phyloP scores from a whole-genome alignment of 2,113 vertebrate species.

The Australoheros scitulus region DNA sequence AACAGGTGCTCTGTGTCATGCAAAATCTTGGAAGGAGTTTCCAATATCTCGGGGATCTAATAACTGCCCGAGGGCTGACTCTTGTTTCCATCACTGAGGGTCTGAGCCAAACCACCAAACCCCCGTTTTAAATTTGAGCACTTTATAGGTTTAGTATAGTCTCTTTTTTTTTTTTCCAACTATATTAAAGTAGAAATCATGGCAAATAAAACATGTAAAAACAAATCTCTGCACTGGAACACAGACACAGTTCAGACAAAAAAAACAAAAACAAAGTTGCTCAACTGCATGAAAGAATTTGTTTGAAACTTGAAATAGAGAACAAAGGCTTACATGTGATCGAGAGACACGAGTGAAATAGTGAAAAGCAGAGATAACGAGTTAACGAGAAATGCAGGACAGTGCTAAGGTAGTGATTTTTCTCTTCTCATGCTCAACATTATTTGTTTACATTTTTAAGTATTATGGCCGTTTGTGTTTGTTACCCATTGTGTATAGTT shows the following conservation, averaged over 20 bases:
- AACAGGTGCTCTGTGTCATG: conserved; percentile 49
- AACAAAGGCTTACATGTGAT: conserved; percentile 9
- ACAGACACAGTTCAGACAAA: conserved; percentile 1
- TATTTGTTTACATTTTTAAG: conserved; percentile 84
- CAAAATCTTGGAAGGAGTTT: conserved; percentile 27
- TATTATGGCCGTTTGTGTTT: conserved; percentile 81
- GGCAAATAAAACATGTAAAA: conserved; percentile 4
- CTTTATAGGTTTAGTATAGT: conserved; percentile 55
- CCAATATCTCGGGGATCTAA: conserved; percentile 27
- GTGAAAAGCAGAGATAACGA: conserved; percentile 19
- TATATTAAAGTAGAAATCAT: conserved; percentile 7
- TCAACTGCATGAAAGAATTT: conserved; percentile 14
- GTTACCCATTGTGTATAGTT: conserved; percentile 76
- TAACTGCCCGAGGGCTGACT: neutral
- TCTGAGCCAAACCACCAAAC: neutral
- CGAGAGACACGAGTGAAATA: conserved; percentile 5
- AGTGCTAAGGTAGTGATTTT: conserved; percentile 78
- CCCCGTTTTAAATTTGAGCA: conserved; percentile 49
- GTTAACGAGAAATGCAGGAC: conserved; percentile 6
- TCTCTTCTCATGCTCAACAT: conserved; percentile 76
- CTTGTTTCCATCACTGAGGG: neutral
- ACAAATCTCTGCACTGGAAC: conserved; percentile 46
- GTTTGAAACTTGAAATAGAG: conserved; percentile 48
- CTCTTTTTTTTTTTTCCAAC: conserved; percentile 18
- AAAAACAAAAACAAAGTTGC: neutral